Base-by-base conservation (phyloP, 2,888 invertebrate genomes). In the Selenia dentaria region DNA sequence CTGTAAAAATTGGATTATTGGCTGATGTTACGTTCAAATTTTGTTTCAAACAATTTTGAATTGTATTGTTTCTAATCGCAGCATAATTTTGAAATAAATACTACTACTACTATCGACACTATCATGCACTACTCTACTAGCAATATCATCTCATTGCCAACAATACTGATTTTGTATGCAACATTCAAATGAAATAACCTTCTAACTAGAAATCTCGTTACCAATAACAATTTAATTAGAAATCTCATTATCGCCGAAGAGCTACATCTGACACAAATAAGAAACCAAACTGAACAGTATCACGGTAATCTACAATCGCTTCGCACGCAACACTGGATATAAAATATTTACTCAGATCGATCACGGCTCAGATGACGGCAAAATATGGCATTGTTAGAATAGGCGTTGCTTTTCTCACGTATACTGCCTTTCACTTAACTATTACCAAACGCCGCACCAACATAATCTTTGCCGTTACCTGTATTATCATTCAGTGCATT, bases 381-480 rank as follows among this genome's bases (percentile, higher is more conserved):
- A 84, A 85, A 83, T 85, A 81, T 83, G 72, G 83, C 79, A 88
- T 89, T 89, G 88, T 89, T 82, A 78, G 64, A 81, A 77, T 75
- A 81, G 78, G 83, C 83, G 83, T 82, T 76, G 76, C 78, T 82
- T 86, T 88, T 88, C 88, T 87, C 88, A 88, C 88, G 83, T 83
- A 79, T 72, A 64, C 70, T 68, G 77, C 88, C 88, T 88, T 88
- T 88, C 88, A 88, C 88, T 88, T 78, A 78, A 75, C 80, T 80
- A 85, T 84, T 83, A 83, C 83, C 80, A 82, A 84, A 85, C 79
- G 70, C 64, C 64, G 62, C 53, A 67, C 70, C 52, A 61, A 57
- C 53, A 60, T 44, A 44, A 20, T 10, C 25, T 22, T 33, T 58
- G 43, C 55, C 12, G 35, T 32, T 20, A 33, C 11, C 37, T 2